These are phyloP conservation scores for Ibycter americanus DNA, from an alignment of 2,797 vertebrate species.

Conservation along the genomic window DNA sequence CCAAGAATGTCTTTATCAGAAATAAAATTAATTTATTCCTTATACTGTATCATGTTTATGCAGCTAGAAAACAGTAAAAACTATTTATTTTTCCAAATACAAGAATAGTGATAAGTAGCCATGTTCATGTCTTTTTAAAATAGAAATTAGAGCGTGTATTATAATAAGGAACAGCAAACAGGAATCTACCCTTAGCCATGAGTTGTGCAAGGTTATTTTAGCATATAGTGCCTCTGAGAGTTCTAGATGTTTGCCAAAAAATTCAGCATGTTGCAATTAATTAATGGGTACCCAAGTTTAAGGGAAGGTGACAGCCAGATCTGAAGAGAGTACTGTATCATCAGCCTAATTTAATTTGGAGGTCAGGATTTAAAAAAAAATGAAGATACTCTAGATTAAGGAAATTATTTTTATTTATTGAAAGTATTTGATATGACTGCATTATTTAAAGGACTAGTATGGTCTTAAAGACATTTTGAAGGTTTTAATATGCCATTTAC, in stretches of 20 bases:
- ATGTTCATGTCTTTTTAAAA: not conserved
- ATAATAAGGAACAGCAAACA: not conserved
- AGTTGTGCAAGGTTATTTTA: not conserved
- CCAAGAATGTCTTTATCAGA: not conserved
- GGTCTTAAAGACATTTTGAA: not conserved
- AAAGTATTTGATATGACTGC: not conserved
- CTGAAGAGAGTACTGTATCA: not conserved
- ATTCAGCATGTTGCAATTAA: not conserved
- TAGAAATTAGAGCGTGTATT: not conserved
- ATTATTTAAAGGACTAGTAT: not conserved
- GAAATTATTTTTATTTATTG: not conserved
- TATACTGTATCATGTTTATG: not conserved
- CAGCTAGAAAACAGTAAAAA: not conserved
- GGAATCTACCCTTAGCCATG: not conserved
- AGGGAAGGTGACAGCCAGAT: not conserved
- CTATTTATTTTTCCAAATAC: not conserved
- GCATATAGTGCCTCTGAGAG: not conserved
- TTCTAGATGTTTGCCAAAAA: not conserved
- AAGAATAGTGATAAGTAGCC: not conserved
- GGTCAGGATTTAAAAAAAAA: not conserved
- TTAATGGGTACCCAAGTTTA: not conserved
- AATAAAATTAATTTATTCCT: not conserved
- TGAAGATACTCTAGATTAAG: not conserved
- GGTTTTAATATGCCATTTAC: constrained; percentile 22
- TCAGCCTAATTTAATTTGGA: not conserved